phyloP scores from a whole-genome alignment of 2,113 vertebrate genomes.

The Rhinolophus ferrumequinum region DNA sequence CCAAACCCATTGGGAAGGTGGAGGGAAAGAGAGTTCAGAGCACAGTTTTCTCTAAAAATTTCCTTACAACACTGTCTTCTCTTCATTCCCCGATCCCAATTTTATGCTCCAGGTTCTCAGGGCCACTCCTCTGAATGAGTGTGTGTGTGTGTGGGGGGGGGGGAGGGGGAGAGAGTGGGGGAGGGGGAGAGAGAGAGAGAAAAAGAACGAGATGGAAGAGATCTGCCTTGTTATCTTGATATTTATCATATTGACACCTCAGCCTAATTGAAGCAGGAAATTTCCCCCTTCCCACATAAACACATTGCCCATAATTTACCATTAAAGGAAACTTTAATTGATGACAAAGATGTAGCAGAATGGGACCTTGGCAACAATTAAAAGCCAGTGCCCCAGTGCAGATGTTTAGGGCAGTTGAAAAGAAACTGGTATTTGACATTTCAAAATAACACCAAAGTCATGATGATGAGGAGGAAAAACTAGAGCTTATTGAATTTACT shows the following conservation, averaged over 20 bases:
- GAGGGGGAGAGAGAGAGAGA: background rate
- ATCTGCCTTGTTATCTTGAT: conserved; percentile 19
- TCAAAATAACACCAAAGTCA: background rate
- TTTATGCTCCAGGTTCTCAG: background rate
- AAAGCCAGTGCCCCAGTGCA: background rate
- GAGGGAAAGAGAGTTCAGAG: background rate
- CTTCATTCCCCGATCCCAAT: background rate
- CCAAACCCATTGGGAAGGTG: background rate
- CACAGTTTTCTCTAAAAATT: background rate
- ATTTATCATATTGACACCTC: conserved; percentile 59
- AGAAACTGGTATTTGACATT: conserved; percentile 6
- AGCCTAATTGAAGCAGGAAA: conserved; percentile 62
- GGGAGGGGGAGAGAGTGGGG: background rate
- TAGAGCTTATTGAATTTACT: background rate
- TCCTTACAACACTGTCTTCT: background rate
- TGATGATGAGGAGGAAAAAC: background rate
- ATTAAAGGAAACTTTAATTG: background rate
- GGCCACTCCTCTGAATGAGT: background rate
- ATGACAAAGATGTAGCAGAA: background rate
- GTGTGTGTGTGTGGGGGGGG: background rate
- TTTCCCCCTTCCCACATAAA: conserved; percentile 19
- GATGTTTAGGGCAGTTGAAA: background rate
- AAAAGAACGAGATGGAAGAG: background rate
- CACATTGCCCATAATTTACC: conserved; percentile 36
- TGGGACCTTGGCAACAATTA: background rate